These are phyloP conservation scores for Chlamydotis undulata DNA, from an alignment of 2,113 vertebrate species.

Conservation along the genomic window DNA sequence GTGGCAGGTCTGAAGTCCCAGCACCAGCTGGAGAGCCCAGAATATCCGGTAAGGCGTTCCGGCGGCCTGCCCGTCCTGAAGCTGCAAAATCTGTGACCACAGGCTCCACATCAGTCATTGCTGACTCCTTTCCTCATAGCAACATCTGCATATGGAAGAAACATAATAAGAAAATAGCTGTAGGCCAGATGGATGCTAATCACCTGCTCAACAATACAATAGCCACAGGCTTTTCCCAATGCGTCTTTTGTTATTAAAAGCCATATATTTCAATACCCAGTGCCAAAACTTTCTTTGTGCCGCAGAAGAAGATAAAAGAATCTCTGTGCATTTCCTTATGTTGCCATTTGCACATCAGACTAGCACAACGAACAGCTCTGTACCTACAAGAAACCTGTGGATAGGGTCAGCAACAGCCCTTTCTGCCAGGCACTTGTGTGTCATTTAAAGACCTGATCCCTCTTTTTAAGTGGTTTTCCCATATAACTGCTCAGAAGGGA, in stretches of 20 bases:
- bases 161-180: not conserved
- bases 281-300: not conserved
- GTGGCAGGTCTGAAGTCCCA: conserved; percentile 78
- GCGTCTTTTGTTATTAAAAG: not conserved
- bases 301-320: not conserved
- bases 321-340: not conserved
- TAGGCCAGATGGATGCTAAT: not conserved
- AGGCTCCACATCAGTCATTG: conserved; percentile 90
- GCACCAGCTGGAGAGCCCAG: conserved; percentile 73
- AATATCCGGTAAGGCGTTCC: conserved; percentile 88
- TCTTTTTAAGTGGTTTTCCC: not conserved
- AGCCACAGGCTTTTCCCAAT: not conserved
- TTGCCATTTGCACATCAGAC: not conserved
- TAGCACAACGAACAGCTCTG: not conserved
- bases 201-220: not conserved
- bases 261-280: not conserved
- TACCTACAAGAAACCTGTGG: not conserved
- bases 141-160: conserved; percentile 72
- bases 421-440: not conserved
- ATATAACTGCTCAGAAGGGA: not conserved
- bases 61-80: conserved; percentile 84
- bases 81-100: conserved; percentile 83
- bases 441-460: not conserved
- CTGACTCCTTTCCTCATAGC: conserved; percentile 83
- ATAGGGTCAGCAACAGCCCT: not conserved